phyloP scores from a whole-genome alignment of 2,888 invertebrate genomes.

The Caenorhabditis wallacei region DNA sequence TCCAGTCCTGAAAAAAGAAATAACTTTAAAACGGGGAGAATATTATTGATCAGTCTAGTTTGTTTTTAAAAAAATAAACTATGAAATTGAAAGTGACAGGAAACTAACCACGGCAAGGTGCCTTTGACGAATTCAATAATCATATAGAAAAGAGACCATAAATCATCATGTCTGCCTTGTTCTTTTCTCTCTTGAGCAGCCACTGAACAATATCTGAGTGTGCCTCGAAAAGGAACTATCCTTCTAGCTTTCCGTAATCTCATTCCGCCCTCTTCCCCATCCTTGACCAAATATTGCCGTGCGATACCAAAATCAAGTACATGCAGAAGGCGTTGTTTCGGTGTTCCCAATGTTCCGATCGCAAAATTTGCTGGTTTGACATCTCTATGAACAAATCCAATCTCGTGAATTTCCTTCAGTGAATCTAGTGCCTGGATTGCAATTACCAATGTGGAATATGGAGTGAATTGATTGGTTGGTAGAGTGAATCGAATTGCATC shows the following conservation, averaged over 20 bases:
- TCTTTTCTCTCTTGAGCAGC: conserved; percentile 71
- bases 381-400: conserved; percentile 72
- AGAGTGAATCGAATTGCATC: conserved; percentile 56
- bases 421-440: conserved; percentile 73
- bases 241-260: conserved; percentile 59
- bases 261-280: conserved; percentile 39
- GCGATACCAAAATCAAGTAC: conserved; percentile 75
- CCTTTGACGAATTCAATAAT: conserved; percentile 69
- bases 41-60: too few species aligned
- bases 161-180: conserved; percentile 73
- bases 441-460: conserved; percentile 59
- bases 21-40: too few species aligned
- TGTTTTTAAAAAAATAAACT: too few species aligned
- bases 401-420: conserved; percentile 72
- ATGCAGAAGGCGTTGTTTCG: conserved; percentile 64
- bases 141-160: conserved; percentile 73
- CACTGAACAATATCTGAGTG: conserved; percentile 71
- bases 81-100: too few species aligned
- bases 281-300: conserved; percentile 59
- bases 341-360: conserved; percentile 64
- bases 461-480: conserved; percentile 61
- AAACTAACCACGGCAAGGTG: conserved; percentile 60
- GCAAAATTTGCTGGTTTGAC: conserved; percentile 72
- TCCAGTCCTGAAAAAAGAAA: conserved; percentile 52
- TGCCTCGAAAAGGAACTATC: conserved; percentile 70